Evolutionary conservation across 2,888 invertebrate genomes (phyloP).

Genomic region (Dinocampus coccinellae): DNA sequence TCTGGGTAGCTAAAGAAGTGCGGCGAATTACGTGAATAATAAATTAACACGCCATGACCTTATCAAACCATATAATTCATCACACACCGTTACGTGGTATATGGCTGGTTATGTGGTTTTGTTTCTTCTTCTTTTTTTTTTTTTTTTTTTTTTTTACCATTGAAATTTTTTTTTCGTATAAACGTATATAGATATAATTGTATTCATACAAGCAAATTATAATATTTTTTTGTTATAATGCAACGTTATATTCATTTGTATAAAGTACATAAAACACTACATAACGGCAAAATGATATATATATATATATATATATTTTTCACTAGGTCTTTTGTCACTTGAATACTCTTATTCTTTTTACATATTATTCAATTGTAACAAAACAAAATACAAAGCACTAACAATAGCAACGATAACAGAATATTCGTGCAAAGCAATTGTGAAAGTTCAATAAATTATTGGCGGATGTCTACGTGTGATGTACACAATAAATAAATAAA

Average conservation of each 20-base stretch:
- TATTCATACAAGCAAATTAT: background rate
- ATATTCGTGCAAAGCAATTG: slow-evolving; percentile 23
- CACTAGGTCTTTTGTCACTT: too few species aligned
- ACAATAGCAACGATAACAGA: slow-evolving; percentile 2
- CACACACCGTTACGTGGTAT: slow-evolving; percentile 62
- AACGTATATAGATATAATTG: background rate
- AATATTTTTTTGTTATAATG: background rate
- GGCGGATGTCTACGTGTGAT: background rate
- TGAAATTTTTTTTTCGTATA: background rate
- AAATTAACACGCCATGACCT: slow-evolving; percentile 65
- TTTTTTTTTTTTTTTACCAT: too few species aligned
- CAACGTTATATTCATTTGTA: slow-evolving; percentile 59
- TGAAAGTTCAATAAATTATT: slow-evolving; percentile 40
- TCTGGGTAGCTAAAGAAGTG: background rate
- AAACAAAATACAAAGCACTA: too few species aligned
- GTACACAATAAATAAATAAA: too few species aligned
- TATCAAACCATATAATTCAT: slow-evolving; percentile 67
- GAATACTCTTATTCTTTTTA: too few species aligned
- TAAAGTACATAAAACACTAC: too few species aligned
- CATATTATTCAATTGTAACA: slow-evolving; percentile 32
- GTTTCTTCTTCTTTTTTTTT: too few species aligned
- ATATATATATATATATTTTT: too few species aligned
- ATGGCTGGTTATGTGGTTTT: slow-evolving; percentile 42
- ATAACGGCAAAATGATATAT: too few species aligned
- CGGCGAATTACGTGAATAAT: slow-evolving; percentile 62